Evolutionary conservation across 2,888 invertebrate species (phyloP), one percentile per base, ranked within the genome.

Genomic region (Pseudococcus jackbeardsleyi): DNA sequence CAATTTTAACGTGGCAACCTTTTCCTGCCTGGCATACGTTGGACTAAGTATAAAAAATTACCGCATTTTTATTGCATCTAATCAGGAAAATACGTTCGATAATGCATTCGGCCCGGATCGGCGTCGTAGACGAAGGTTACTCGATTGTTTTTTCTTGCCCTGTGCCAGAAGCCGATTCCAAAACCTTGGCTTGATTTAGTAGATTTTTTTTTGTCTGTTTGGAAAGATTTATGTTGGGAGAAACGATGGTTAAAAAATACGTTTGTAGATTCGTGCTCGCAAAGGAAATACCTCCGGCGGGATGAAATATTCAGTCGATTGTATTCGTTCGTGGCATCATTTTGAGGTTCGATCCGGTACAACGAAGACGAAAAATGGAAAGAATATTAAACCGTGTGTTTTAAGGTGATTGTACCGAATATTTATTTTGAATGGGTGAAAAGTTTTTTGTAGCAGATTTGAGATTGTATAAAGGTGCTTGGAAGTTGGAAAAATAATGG

Each of bases 11-110:
- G 64, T 64, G 64, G 64, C 19, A 64, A 22, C 64, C 64, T 64
- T 64, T 64, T 64, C 64, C 64, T 64, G 64, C 64, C 64, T 64
- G 64, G 64, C 64, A 64, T 64, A 64, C 22, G 64, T 64, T 64
- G 7, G 64, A 9, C 64, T 64, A 64, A 64, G 64, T 64, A 64
- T 64, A 64, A 64, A 22, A 64, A 64, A 64, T 64, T 64, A 64
- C 64, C 64, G 64, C 64, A 64, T 64, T 64, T 64, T 64, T 64
- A 64, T 64, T 64, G 64, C 64, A 64, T 64, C 64, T 64, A 64
- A 64, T 64, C 64, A 64, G 64, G 11, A 22, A 64, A 64, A 64
- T 64, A 64, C 64, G 64, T 64, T 64, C 64, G 64, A 64, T 22
- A 64, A 64, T 64, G 64, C 64, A 64, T 64, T 64, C 64, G 64